A percentile compares a stretch with the other conserved stretches of the same genome.
phyloP scores from a whole-genome alignment of 92 coral and sea anemone genomes.

The Montipora capitata region DNA sequence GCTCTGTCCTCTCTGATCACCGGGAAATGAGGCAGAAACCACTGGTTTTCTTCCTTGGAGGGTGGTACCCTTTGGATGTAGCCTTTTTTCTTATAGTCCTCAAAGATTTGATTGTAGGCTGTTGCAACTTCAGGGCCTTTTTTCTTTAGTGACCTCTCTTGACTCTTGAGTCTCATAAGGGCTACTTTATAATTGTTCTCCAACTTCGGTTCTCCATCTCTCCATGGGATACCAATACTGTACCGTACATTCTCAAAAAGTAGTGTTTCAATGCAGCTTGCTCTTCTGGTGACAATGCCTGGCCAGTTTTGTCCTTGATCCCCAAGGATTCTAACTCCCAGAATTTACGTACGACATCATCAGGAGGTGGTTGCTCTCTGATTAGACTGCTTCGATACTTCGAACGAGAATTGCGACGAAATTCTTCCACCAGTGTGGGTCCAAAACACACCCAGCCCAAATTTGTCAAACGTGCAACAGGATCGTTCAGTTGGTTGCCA shows the following conservation, averaged over 20 bases:
- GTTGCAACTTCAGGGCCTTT: slow-evolving; percentile 23
- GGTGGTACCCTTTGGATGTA: slow-evolving; percentile 32
- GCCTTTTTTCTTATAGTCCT: slow-evolving; percentile 49
- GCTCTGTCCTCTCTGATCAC: slow-evolving; percentile 49
- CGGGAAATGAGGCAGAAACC: slow-evolving; percentile 67
- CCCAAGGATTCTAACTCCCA: slow-evolving; percentile 75
- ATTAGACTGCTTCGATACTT: slow-evolving; percentile 41
- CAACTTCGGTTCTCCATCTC: slow-evolving; percentile 58
- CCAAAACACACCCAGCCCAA: slow-evolving; percentile 76
- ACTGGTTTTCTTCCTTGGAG: not conserved
- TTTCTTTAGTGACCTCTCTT: slow-evolving; percentile 38
- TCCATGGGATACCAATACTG: slow-evolving; percentile 55
- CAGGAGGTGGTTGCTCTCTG: slow-evolving; percentile 28
- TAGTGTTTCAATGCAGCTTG: slow-evolving; percentile 57
- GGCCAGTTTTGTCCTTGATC: slow-evolving; percentile 24
- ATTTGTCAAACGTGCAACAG: slow-evolving; percentile 53
- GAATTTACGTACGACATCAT: slow-evolving; percentile 43
- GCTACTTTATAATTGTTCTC: slow-evolving; percentile 59
- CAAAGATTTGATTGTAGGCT: slow-evolving; percentile 46
- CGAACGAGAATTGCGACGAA: slow-evolving; percentile 36
- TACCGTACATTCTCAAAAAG: slow-evolving; percentile 35
- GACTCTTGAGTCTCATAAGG: slow-evolving; percentile 52
- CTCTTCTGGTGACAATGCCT: slow-evolving; percentile 49
- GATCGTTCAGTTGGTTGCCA: slow-evolving; percentile 34
- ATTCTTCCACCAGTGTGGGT: slow-evolving; percentile 46